phyloP scores from a whole-genome alignment of 2,113 vertebrate genomes.

The Strix uralensis region DNA sequence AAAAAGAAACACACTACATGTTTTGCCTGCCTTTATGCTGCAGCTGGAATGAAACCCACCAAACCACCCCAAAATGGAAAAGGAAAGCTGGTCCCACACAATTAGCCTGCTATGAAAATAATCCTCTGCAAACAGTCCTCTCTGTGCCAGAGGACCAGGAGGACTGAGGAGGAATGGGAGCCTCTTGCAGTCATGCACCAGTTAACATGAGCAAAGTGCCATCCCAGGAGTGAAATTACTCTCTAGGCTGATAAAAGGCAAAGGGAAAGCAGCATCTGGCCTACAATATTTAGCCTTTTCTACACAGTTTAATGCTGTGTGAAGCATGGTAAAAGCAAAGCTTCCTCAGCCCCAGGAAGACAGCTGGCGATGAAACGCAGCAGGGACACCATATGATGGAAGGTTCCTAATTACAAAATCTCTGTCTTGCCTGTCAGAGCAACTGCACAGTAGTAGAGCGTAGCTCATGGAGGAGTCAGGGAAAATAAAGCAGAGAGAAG shows the following conservation, averaged over 20 bases:
- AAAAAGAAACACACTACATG: not conserved
- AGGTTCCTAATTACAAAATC: slow-evolving; percentile 47
- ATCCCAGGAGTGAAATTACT: slow-evolving; percentile 49
- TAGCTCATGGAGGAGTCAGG: not conserved
- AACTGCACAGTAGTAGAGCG: not conserved
- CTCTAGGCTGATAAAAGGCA: slow-evolving; percentile 55
- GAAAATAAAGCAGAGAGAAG: not conserved
- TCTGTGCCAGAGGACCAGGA: not conserved
- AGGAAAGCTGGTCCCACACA: not conserved
- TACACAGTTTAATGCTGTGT: slow-evolving; percentile 59
- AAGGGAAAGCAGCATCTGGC: slow-evolving; percentile 61
- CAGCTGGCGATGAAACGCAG: slow-evolving; percentile 31
- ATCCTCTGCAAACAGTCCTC: not conserved
- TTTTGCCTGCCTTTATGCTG: not conserved
- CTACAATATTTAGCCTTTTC: slow-evolving; percentile 58
- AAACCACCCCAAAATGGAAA: not conserved
- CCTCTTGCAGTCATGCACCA: slow-evolving; percentile 15
- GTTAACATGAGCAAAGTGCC: slow-evolving; percentile 27
- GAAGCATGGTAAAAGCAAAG: slow-evolving; percentile 61
- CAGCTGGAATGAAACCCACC: not conserved
- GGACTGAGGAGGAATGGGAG: not conserved
- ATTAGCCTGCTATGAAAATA: not conserved
- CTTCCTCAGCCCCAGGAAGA: slow-evolving; percentile 20
- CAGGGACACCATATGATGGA: slow-evolving; percentile 38
- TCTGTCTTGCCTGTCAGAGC: slow-evolving; percentile 55